Evolutionary conservation across 2,797 vertebrate genomes (phyloP), one percentile per base, ranked within the genome.

Genomic region (Myotis planiceps): DNA sequence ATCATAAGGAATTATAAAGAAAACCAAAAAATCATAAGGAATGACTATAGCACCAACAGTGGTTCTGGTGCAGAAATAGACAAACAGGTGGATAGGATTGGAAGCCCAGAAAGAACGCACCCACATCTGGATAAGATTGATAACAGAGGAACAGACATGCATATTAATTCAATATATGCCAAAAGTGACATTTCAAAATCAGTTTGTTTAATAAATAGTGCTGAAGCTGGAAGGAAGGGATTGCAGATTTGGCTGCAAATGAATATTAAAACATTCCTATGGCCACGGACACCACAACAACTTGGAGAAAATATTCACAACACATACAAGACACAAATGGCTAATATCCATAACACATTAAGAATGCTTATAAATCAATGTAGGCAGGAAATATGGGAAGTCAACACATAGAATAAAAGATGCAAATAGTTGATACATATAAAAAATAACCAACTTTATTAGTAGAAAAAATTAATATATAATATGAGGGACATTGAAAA

Each of bases 141-240:
- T 19, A 68, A 29, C 37, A 74, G 55, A 79, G 21, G 29, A 78
- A 82, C 5, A 74, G 19, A 81, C 19, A 65, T 63, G n/a, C 3
- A 37, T 9, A n/a, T 83, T 84, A 71, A 63, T 81, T 85, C 47
- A 58, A 72, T 29, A 45, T 79, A 14, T 88, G 29, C 27, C 47
- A 13, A 51, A 94, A 58, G 2, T 72, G n/a, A 19, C 16, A 72
- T 82, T 92, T 94, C 42, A 76, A 94, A 89, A 47, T 93, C 34
- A 93, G 27, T 53, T 66, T 19, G 71, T 55, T 81, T 8, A 39
- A 29, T 92, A 89, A 86, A 8, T 76, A 63, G 16, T 76, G 23
- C 71, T n/a, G 5, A 55, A 94, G 21, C 34, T 69, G 23, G n/a
- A 91, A 94, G 37, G 34, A 49, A 88, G 18, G 27, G 6, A 85